Evolutionary conservation across 2,888 invertebrate genomes (phyloP), one percentile per base, ranked within the genome.

Genomic region (Limulus polyphemus): DNA sequence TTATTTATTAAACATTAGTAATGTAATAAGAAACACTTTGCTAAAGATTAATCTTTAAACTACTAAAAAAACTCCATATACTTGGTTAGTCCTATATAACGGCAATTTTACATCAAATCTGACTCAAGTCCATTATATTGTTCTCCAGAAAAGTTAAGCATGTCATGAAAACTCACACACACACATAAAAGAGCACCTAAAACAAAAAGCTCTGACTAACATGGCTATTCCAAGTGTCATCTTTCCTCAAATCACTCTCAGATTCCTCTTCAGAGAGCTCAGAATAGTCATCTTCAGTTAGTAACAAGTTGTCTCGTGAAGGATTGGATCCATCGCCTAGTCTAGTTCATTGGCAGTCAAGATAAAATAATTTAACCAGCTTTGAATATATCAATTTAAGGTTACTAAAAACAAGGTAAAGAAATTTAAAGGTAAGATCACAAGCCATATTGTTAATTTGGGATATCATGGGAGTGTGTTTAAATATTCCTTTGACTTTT

Each of bases 251-350:
- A 50, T 65, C 65, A 55, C 57, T 59, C 48, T 65, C 65, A 14
- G 63, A 60, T 48, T 65, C 67, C 17, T 68, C 68, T 56, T 66
- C 64, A 13, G 67, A 67, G n/a, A 67, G 55, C 54, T 68, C 67
- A 49, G 65, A 68, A 60, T 67, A 68, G 10, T 68, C 64, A 60
- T 70, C 70, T 58, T 69, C 68, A 61, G 68, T 65, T 11, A 69
- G 54, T 16, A 70, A 62, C 12, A 70, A 57, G 64, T 70, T 70
- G 57, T 70, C 70, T 56, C 69, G 63, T 13, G 68, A 69, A 17
- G 69, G 67, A 60, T 67, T 68, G 13, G 63, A 62, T 47, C 69
- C 69, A 56, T 69, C 69, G 16, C 69, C 67, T 47, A 69, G 55
- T 46, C 69, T 69, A 52, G 12, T 3, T 17, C 49, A 55, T 48